Percentiles rank a stretch among this genome's conserved stretches.
Conservation (phyloP, 2,113 vertebrate genomes). For the Platichthys stellatus region DNA sequence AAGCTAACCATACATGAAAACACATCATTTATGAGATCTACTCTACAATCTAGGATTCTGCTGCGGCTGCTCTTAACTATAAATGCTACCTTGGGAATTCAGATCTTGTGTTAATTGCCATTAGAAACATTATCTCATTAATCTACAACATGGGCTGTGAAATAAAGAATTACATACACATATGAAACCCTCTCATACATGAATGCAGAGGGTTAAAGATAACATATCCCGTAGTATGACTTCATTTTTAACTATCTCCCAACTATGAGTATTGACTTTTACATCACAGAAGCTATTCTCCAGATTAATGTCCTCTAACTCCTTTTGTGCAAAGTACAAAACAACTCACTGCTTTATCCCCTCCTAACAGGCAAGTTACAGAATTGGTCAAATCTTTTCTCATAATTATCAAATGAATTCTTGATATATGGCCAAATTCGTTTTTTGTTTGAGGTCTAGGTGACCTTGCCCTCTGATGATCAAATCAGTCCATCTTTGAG, state of each 20-base stretch:
- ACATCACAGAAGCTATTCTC: slow-evolving; percentile 17
- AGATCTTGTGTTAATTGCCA: slow-evolving; percentile 63
- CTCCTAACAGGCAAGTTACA: no score
- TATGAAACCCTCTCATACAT: slow-evolving; percentile 8
- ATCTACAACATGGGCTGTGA: slow-evolving; percentile 39
- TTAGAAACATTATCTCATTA: slow-evolving; percentile 72
- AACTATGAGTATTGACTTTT: slow-evolving; percentile 40
- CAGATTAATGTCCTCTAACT: slow-evolving; percentile 9
- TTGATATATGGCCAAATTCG: background rate
- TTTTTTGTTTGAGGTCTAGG: background rate
- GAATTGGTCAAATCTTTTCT: no score
- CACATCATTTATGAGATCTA: slow-evolving; percentile 60
- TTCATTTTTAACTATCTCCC: slow-evolving; percentile 35
- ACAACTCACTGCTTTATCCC: no score
- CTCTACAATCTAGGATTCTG: slow-evolving; percentile 57
- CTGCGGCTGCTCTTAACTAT: slow-evolving; percentile 61
- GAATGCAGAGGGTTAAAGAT: slow-evolving; percentile 3
- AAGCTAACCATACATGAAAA: slow-evolving; percentile 66
- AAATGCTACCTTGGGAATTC: slow-evolving; percentile 70
- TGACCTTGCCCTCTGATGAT: background rate
- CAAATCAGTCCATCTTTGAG: background rate
- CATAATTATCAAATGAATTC: background rate
- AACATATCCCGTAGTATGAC: slow-evolving; percentile 4
- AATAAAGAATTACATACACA: no score
- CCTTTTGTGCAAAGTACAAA: background rate